Evolutionary conservation across 2,797 vertebrate species (phyloP).

Genomic region (Sebastes flavidus): DNA sequence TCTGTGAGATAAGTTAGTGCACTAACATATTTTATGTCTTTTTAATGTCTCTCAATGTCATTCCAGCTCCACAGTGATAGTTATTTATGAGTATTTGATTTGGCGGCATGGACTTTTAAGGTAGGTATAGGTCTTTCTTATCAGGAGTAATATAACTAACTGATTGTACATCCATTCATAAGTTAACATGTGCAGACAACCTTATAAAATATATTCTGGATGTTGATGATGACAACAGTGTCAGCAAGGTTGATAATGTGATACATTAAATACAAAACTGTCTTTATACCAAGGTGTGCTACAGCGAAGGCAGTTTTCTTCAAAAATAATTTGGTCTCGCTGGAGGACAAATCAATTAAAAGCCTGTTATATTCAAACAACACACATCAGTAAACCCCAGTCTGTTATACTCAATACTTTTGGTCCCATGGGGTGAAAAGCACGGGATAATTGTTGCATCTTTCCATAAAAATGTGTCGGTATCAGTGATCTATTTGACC

Average conservation of each 20-base stretch:
- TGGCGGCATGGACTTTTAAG: not conserved
- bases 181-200: not conserved
- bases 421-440: slow-evolving; percentile 45
- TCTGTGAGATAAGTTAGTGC: not conserved
- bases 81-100: not conserved
- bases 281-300: not conserved
- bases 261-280: not conserved
- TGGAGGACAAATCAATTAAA: slow-evolving; percentile 57
- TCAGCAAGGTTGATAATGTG: not conserved
- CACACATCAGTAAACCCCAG: slow-evolving; percentile 45
- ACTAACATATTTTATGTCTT: not conserved
- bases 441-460: slow-evolving; percentile 47
- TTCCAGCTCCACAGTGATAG: not conserved
- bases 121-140: not conserved
- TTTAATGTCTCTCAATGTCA: not conserved
- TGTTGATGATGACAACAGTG: not conserved
- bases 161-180: not conserved
- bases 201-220: not conserved
- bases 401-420: slow-evolving; percentile 46
- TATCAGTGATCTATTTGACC: not conserved
- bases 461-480: slow-evolving; percentile 42
- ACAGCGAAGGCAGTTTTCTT: not conserved
- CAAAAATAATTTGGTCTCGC: slow-evolving; percentile 24
- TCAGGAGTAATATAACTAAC: not conserved
- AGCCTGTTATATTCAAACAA: slow-evolving; percentile 43